Percentiles rank a stretch among this genome's conserved stretches.
Evolutionary conservation across 2,797 vertebrate species (phyloP).

Genomic region (Brotogeris chrysoptera): DNA sequence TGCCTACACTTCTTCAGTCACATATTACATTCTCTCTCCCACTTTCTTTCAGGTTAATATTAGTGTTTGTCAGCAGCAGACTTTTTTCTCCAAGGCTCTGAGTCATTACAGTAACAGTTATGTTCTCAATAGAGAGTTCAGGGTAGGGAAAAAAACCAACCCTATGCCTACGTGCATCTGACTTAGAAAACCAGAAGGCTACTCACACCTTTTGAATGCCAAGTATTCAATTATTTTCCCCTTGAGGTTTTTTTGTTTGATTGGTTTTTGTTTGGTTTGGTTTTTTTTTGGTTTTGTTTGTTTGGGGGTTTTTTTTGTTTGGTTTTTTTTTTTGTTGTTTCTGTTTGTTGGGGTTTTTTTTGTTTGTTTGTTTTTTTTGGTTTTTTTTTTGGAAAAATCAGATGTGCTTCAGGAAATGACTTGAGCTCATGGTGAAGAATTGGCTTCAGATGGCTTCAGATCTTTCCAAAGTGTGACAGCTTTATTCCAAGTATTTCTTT

Average conservation of each 20-base stretch:
- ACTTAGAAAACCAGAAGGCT: conserved; percentile 67
- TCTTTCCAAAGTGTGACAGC: not conserved
- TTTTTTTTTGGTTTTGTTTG: not conserved
- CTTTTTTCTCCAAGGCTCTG: conserved; percentile 55
- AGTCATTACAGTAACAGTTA: conserved; percentile 73
- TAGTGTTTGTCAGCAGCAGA: conserved; percentile 69
- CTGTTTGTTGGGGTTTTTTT: too few species aligned
- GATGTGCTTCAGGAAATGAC: conserved; percentile 34
- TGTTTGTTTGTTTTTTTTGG: not conserved
- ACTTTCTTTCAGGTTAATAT: conserved; percentile 64
- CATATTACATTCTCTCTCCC: conserved; percentile 63
- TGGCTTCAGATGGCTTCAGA: not conserved
- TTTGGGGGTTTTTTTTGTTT: not conserved
- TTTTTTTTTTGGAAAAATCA: conserved; percentile 21
- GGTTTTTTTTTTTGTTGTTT: too few species aligned
- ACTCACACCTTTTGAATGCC: conserved; percentile 72
- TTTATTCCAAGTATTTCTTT: not conserved
- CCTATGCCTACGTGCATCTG: conserved; percentile 65
- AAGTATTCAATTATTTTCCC: conserved; percentile 57
- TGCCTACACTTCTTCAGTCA: conserved; percentile 60
- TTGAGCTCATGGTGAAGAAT: conserved; percentile 1
- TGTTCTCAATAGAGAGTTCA: conserved; percentile 71
- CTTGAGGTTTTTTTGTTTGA: not conserved
- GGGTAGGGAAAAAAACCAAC: conserved; percentile 23
- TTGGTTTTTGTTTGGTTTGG: too few species aligned